These are phyloP conservation scores for Sebastes iracundus DNA, from an alignment of 2,797 vertebrate species.

Conservation along the genomic window DNA sequence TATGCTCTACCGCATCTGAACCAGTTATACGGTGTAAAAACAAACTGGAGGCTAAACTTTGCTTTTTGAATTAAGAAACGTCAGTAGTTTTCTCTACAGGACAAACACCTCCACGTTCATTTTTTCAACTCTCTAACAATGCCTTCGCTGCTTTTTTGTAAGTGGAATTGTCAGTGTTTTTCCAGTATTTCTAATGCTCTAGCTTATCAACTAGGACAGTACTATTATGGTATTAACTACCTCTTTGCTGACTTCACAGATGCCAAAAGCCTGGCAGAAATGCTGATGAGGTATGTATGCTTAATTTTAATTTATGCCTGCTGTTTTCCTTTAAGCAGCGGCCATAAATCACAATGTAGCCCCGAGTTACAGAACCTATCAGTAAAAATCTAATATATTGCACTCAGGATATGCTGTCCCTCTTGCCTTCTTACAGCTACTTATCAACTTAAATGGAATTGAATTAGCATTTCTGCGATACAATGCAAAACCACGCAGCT, in stretches of 20 bases:
- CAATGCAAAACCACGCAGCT: constrained; percentile 34
- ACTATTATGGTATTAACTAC: constrained; percentile 57
- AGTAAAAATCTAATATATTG: constrained; percentile 58
- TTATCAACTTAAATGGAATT: constrained; percentile 62
- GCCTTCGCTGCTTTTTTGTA: background rate
- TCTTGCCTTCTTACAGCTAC: constrained; percentile 43
- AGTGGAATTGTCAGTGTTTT: constrained; percentile 21
- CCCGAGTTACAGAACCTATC: constrained; percentile 43
- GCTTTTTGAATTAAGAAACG: background rate
- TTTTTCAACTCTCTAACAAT: background rate
- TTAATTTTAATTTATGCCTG: constrained; percentile 67
- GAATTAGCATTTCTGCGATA: constrained; percentile 59
- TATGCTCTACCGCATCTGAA: background rate
- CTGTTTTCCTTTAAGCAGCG: constrained; percentile 52
- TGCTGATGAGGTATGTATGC: constrained; percentile 97
- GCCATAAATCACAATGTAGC: constrained; percentile 62
- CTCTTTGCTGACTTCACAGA: constrained; percentile 88
- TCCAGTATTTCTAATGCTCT: constrained; percentile 21
- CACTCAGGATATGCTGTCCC: constrained; percentile 15
- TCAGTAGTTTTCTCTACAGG: background rate
- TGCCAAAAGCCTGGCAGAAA: constrained; percentile 99
- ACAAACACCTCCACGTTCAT: background rate
- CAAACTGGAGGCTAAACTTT: background rate
- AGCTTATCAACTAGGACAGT: constrained; percentile 36
- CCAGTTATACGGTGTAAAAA: background rate